Conservation (phyloP, 2,113 vertebrate genomes). For the Prinia subflava region DNA sequence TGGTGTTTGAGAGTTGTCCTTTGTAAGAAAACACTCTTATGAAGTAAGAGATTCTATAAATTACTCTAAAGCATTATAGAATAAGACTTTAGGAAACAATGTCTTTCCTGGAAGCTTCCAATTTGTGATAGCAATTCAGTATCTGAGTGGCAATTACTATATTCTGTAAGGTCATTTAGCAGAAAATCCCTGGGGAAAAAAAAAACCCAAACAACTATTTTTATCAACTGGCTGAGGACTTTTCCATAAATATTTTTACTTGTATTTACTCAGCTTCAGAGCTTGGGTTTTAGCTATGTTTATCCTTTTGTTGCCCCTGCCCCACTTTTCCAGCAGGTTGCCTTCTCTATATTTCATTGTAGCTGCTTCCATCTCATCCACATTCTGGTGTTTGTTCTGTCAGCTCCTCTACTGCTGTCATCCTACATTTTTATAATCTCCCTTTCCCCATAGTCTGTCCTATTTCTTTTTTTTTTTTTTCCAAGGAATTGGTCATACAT, state of each 20-base stretch:
- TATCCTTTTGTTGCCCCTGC: neutral
- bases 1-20: neutral
- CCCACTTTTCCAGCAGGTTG: neutral
- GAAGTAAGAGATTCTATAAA: neutral
- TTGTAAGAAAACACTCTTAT: neutral
- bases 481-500: neutral
- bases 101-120: neutral
- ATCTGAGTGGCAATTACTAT: neutral
- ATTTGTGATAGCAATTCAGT: neutral
- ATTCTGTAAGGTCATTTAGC: neutral
- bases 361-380: neutral
- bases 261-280: neutral
- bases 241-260: neutral
- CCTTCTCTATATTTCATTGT: neutral
- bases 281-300: neutral
- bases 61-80: neutral
- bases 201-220: neutral
- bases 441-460: neutral
- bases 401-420: neutral
- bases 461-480: neutral
- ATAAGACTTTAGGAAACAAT: neutral
- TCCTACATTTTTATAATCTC: neutral
- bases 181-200: neutral
- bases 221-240: neutral
- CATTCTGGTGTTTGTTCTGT: neutral